Conservation (phyloP, 1,140 invertebrate species). For the Cataglyphis hispanica region DNA sequence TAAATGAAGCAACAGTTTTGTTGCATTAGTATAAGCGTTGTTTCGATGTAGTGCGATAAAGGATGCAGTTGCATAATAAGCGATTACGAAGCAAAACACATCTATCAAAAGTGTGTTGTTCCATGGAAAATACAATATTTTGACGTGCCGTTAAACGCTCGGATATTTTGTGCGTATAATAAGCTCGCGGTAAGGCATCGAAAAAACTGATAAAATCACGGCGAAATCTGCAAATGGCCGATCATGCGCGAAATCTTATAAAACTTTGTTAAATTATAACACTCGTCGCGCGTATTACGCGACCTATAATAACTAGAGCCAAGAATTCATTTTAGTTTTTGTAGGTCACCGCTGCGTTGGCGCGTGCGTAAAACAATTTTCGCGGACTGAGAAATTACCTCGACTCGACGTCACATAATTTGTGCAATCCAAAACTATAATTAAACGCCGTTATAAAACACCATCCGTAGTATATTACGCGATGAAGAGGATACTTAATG, state of each 20-base stretch:
- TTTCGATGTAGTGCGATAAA: background rate
- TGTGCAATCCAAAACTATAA: slow-evolving; percentile 52
- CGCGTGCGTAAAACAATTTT: slow-evolving; percentile 43
- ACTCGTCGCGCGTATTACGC: slow-evolving; percentile 41
- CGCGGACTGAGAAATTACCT: slow-evolving; percentile 49
- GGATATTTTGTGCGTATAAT: background rate
- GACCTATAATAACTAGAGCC: slow-evolving; percentile 73
- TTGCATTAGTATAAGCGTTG: background rate
- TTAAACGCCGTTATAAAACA: slow-evolving; percentile 46
- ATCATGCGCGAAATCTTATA: slow-evolving; percentile 7
- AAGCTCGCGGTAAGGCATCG: background rate
- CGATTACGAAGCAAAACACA: slow-evolving; percentile 4
- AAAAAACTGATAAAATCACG: slow-evolving; percentile 14
- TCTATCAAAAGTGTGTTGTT: slow-evolving; percentile 12
- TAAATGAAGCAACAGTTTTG: background rate
- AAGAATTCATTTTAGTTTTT: slow-evolving; percentile 73
- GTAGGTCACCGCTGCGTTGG: slow-evolving; percentile 60
- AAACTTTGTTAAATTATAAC: slow-evolving; percentile 11
- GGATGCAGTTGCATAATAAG: slow-evolving; percentile 30
- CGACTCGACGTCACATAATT: slow-evolving; percentile 45
- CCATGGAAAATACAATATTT: slow-evolving; percentile 29
- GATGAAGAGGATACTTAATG: background rate
- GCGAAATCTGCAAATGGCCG: background rate
- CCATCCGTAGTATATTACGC: background rate
- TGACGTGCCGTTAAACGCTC: background rate